phyloP scores from a whole-genome alignment of 2,113 vertebrate species.

The Salminus brasiliensis region DNA sequence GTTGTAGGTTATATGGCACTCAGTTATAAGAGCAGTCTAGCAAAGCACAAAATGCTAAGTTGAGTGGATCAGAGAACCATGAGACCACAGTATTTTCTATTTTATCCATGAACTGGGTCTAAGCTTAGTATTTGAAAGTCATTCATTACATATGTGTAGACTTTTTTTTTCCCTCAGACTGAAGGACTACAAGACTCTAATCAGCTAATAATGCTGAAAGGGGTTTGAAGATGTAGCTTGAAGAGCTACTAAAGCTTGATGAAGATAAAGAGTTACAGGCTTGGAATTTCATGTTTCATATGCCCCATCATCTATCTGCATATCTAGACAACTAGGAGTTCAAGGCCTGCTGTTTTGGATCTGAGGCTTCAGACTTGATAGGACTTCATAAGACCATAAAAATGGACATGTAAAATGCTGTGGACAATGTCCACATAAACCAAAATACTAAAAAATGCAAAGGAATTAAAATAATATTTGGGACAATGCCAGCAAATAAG shows the following conservation, averaged over 20 bases:
- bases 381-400: too few relatives aligned
- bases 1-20: background rate
- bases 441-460: too few relatives aligned
- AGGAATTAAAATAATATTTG: too few relatives aligned
- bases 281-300: background rate
- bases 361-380: background rate
- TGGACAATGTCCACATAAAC: too few relatives aligned
- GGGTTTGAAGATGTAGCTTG: background rate
- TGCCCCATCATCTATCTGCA: too few relatives aligned
- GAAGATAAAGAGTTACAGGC: background rate
- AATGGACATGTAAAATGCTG: too few relatives aligned
- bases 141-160: conserved; percentile 57
- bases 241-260: conserved; percentile 6
- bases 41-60: background rate
- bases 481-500: too few relatives aligned
- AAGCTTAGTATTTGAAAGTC: conserved; percentile 65
- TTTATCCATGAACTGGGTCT: conserved; percentile 59
- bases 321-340: background rate
- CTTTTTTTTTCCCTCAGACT: conserved; percentile 14
- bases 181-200: background rate
- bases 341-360: background rate
- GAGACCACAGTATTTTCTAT: conserved; percentile 56
- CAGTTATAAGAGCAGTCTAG: background rate
- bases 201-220: background rate
- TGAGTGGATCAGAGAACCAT: conserved; percentile 21